Evolutionary conservation across 2,888 invertebrate genomes (phyloP), one percentile per base, ranked within the genome.

Genomic region (Augochlorella aurata): DNA sequence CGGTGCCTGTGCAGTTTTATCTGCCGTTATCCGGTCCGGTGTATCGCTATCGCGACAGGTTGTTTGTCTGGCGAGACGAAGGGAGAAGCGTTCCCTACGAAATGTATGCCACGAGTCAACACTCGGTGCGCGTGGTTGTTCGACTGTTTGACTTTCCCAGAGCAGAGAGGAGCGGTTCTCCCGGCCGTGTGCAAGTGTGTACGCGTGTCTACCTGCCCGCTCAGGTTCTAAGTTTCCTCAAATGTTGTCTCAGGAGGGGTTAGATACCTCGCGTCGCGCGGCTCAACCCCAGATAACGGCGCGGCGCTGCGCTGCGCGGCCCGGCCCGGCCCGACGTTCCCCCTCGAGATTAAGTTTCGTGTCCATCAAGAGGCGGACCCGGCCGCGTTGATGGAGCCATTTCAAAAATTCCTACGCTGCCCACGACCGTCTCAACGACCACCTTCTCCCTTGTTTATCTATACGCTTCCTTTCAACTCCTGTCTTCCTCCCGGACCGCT

Each of bases 61-160:
- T 93, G 92, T 93, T 93, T 93, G 90, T 91, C 90, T 87, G 88
- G 77, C 76, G 84, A 69, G 84, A 65, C 77, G 86, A 83, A 74
- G 88, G 87, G 87, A 85, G 83, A 90, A 88, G 87, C 88, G 89
- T 90, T 86, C 86, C 86, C 87, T 88, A 90, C 88, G 87, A 90
- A 91, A 91, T 93, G 91, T 93, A 88, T 92, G 91, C 92, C 88
- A 81, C 88, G 89, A 91, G 92, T 91, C 91, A 93, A 93, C 92
- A 92, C 90, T 91, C 86, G 89, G 90, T 87, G 89, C 89, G 88
- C 90, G 85, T 85, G 88, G 89, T 90, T 91, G 90, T 91, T 92
- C 90, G 90, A 91, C 89, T 93, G 93, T 93, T 93, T 93, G 90
- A 93, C 93, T 93, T 93, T 93, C 93, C 93, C 93, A 93, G 92